Evolutionary conservation across 2,888 invertebrate genomes (phyloP).

Genomic region (Pogonocherus hispidulus): DNA sequence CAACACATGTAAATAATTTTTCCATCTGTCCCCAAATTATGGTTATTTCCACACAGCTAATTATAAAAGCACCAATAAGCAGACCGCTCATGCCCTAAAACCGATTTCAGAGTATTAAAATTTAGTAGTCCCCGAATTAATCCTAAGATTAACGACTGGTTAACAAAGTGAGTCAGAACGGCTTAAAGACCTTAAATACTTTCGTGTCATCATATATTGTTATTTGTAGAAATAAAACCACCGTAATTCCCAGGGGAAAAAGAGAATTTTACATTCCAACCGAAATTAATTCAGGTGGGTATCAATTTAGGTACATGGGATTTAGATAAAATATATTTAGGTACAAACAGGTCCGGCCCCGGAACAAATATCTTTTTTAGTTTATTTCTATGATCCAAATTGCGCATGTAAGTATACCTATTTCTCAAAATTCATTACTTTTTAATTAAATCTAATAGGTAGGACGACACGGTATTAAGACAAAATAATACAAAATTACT

Average conservation of each 20-base stretch:
- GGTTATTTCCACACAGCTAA: constrained; percentile 12
- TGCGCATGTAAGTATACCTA: too few relatives aligned
- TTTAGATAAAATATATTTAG: constrained; percentile 23
- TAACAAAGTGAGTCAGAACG: constrained; percentile 28
- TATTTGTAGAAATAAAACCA: constrained; percentile 30
- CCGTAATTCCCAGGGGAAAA: constrained; percentile 18
- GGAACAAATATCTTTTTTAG: too few relatives aligned
- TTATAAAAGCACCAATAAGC: constrained; percentile 13
- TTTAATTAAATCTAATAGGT: too few relatives aligned
- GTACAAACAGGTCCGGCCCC: constrained; percentile 1
- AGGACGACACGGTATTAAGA: too few relatives aligned
- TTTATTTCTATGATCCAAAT: too few relatives aligned
- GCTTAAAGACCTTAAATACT: constrained; percentile 24
- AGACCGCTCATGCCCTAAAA: constrained; percentile 3
- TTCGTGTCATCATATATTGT: constrained; percentile 35
- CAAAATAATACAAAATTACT: too few relatives aligned
- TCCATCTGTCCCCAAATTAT: not conserved
- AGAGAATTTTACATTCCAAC: constrained; percentile 33
- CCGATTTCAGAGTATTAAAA: constrained; percentile 19
- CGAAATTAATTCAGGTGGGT: constrained; percentile 29
- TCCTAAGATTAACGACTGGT: constrained; percentile 27
- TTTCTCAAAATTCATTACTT: too few relatives aligned
- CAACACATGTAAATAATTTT: too few relatives aligned
- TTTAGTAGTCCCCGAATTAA: constrained; percentile 23
- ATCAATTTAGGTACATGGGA: constrained; percentile 29